Evolutionary conservation across 2,113 vertebrate species (phyloP), one percentile per base, ranked within the genome.

Genomic region (Planiliza haematocheilus): DNA sequence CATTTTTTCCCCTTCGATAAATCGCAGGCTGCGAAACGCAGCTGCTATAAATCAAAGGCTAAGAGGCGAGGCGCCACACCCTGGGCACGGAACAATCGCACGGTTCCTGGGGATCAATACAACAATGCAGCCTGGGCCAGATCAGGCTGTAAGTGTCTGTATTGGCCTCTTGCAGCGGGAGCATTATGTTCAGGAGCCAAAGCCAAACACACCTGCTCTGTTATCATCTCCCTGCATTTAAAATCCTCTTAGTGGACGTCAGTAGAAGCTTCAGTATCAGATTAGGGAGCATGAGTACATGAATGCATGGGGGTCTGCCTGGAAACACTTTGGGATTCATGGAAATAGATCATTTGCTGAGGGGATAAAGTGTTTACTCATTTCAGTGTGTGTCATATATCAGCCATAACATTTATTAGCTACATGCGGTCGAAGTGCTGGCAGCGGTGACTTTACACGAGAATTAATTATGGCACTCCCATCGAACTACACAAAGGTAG

Each of bases 1-100:
- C 76, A 68, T 80, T 81, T 82, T 76, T 30, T 30, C 5, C 66
- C 30, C 52, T 83, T 38, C 63, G 67, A 89, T 79, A 67, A 79
- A 89, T 72, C 0, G 7, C 65, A 41, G 62, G 62, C 64, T 34
- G 51, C 51, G 72, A 76, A 77, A 77, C 49, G 10, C 14, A 41
- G 64, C 61, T 12, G 74, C 51, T 52, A 80, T 88, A 74, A 83
- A 82, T 86, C 83, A 85, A 72, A 77, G 51, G 38, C 53, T 69
- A 73, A 84, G 65, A 78, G 79, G 69, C 16, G 21, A 64, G 1
- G 49, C 24, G 7, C n/a, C 59, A 21, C 72, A 64, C 65, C 59
- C 60, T 56, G 24, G 46, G 20, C 61, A 70, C 9, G 4, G 4
- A n/a, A 76, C 67, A 62, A 43, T 36, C 41, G 1, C 60, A 79